Base-by-base conservation (phyloP, 2,797 vertebrate genomes). In the Malacoctenus gilli region DNA sequence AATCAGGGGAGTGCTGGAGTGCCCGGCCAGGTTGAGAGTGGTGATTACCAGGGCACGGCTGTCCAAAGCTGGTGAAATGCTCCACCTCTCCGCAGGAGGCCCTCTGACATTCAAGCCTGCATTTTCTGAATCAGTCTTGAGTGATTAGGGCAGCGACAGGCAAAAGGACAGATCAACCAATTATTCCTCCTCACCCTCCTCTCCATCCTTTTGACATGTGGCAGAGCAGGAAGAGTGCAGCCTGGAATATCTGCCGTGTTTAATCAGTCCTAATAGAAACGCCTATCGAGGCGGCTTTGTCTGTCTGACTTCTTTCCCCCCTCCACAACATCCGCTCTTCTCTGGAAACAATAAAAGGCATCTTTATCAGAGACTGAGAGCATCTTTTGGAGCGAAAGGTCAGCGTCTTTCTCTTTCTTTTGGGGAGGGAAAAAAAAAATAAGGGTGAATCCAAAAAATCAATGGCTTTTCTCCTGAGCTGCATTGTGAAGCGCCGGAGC, bases 111-210 rank as follows among this genome's bases (percentile, higher is more conserved):
- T 96, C 94, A 95, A 95, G 95, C 93, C 94, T 96, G 92, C 95
- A 94, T 97, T 93, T 97, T 97, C 94, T 96, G 95, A 98, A 98
- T 98, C 96, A 97, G 94, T 91, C 94, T 93, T 94, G 89, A 93
- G 94, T 98, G 95, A 97, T 96, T 98, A 95, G 95, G 93, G 93
- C 94, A 95, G 92, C 93, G 93, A 94, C 95, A 90, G 89, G 87
- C 89, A 91, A 91, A 90, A 92, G 91, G 94, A 94, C 93, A 94
- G 93, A 94, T 89, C 94, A 96, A 97, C 96, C 94, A 96, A 97
- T 98, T 95, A 95, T 96, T 95, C 93, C 90, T 92, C 92, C 89
- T 87, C 83, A 64, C 78, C 78, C 71, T 80, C 79, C 84, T 85
- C 74, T 82, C 74, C 81, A 67, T 88, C 84, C 82, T 82, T 88